phyloP scores from a whole-genome alignment of 2,113 vertebrate genomes.

The Aptenodytes forsteri region DNA sequence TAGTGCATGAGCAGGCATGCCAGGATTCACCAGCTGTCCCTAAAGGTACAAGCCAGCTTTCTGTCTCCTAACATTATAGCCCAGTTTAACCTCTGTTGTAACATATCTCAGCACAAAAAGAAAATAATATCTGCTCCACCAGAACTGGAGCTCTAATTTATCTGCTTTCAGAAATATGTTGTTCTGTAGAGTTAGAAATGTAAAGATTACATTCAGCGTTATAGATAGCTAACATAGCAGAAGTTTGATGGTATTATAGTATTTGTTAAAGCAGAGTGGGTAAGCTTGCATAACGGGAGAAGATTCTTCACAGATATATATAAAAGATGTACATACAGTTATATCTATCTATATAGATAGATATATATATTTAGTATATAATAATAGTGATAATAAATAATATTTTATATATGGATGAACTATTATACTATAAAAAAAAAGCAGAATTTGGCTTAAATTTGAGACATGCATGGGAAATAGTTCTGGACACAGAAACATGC shows the following conservation, averaged over 20 bases:
- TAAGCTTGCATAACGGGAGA: neutral
- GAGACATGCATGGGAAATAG: neutral
- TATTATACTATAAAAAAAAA: neutral
- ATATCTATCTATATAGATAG: neutral
- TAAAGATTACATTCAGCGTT: neutral
- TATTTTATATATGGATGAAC: neutral
- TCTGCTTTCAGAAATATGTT: neutral
- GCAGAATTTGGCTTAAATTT: neutral
- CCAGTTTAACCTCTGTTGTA: constrained; percentile 45
- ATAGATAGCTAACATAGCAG: neutral
- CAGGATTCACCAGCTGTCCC: constrained; percentile 65
- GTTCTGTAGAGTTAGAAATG: neutral
- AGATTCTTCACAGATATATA: neutral
- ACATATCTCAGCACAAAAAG: neutral
- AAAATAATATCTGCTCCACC: neutral
- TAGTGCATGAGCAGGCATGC: constrained; percentile 23
- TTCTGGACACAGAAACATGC: neutral
- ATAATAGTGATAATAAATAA: neutral
- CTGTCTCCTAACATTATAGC: constrained; percentile 22
- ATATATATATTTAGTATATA: neutral
- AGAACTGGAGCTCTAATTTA: neutral
- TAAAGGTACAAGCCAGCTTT: constrained; percentile 56
- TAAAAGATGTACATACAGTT: neutral
- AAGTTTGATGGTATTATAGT: neutral
- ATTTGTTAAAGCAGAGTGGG: neutral